Conservation (phyloP, 2,888 invertebrate species). For the Dioctria linearis region DNA sequence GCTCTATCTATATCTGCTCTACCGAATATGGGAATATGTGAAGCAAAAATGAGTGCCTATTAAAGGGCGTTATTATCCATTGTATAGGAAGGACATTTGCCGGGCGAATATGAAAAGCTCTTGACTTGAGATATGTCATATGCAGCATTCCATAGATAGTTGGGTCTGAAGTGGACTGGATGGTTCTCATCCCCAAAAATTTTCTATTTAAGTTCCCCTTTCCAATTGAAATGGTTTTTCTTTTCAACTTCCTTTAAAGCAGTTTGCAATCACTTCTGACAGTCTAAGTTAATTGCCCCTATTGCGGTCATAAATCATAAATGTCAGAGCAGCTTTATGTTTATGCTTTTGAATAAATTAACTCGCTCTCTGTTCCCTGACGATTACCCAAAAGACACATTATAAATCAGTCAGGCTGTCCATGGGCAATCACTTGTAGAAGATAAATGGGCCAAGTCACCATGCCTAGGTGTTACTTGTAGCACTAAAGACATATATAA, state of each 20-base stretch:
- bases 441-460: conserved; percentile 56
- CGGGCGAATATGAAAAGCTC: conserved; percentile 20
- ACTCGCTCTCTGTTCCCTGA: conserved; percentile 48
- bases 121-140: conserved; percentile 33
- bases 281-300: conserved; percentile 51
- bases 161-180: neutral
- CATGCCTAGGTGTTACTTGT: conserved; percentile 53
- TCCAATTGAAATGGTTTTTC: neutral
- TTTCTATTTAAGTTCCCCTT: neutral
- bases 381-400: conserved; percentile 58
- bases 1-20: neutral
- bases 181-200: neutral
- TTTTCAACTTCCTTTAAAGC: conserved; percentile 7
- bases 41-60: conserved; percentile 22
- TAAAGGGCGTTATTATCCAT: conserved; percentile 6
- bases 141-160: neutral
- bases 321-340: conserved; percentile 56
- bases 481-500: neutral
- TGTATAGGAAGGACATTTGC: neutral
- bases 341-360: conserved; percentile 59
- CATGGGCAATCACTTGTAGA: conserved; percentile 58
- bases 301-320: conserved; percentile 54
- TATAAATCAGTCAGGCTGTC: conserved; percentile 58
- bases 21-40: neutral
- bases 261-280: conserved; percentile 38